Percentiles rank a stretch among this genome's conserved stretches.
Evolutionary conservation across 1,140 invertebrate species (phyloP).

Genomic region (Cydia pomonella): DNA sequence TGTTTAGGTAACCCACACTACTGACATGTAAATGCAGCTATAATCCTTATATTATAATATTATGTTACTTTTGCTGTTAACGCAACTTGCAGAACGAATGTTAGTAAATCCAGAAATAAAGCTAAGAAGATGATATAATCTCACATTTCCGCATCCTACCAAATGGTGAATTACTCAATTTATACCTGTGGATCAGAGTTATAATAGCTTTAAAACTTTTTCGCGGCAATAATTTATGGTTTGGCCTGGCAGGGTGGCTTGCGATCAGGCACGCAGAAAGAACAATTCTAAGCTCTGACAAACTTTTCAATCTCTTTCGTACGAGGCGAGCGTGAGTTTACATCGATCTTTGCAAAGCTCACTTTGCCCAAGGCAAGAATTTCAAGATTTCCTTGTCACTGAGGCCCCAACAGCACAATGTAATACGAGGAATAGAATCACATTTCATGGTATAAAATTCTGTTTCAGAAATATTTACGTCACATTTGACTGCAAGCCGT

Average conservation of each 20-base stretch:
- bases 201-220: conserved; percentile 60
- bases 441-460: conserved; percentile 37
- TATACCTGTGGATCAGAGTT: conserved; percentile 50
- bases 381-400: conserved; percentile 29
- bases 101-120: conserved; percentile 9
- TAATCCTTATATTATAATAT: too few species aligned
- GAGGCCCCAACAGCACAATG: conserved; percentile 28
- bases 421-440: conserved; percentile 28
- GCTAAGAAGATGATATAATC: conserved; percentile 3
- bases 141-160: background rate
- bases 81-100: background rate
- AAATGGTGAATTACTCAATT: conserved; percentile 40
- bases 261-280: conserved; percentile 55
- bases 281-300: conserved; percentile 53
- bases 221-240: conserved; percentile 57
- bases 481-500: conserved; percentile 60
- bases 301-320: conserved; percentile 53
- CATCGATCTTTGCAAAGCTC: conserved; percentile 36
- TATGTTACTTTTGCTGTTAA: conserved; percentile 53
- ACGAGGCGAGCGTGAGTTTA: conserved; percentile 40
- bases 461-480: conserved; percentile 55
- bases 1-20: too few species aligned
- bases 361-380: conserved; percentile 25
- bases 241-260: conserved; percentile 41
- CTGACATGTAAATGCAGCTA: conserved; percentile 56